Evolutionary conservation across 2,888 invertebrate species (phyloP).

Genomic region (Neelides folsomi): DNA sequence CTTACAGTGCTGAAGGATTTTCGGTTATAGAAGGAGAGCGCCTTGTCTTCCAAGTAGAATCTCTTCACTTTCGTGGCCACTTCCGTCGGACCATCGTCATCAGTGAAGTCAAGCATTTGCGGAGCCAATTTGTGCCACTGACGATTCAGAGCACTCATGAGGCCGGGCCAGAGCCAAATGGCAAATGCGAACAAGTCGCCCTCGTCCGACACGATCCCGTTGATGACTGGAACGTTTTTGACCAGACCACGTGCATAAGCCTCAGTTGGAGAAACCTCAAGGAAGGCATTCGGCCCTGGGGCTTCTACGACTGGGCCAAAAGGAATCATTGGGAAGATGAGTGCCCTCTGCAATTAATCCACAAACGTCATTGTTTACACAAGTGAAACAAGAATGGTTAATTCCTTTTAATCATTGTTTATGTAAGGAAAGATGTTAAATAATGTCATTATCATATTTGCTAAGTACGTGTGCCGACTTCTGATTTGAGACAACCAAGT

Average conservation of each 20-base stretch:
- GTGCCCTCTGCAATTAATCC: neutral
- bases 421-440: no score
- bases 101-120: constrained; percentile 1
- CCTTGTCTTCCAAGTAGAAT: no score
- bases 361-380: no score
- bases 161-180: constrained; percentile 1
- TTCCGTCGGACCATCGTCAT: constrained; percentile 2
- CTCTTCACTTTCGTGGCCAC: neutral
- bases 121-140: neutral
- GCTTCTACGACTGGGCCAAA: constrained; percentile 3
- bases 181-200: constrained; percentile 14
- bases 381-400: no score
- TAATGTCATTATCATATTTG: no score
- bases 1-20: constrained; percentile 10
- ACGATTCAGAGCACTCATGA: constrained; percentile 1
- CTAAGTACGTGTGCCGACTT: no score
- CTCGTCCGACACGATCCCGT: constrained; percentile 16
- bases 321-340: neutral
- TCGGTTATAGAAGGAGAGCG: constrained; percentile 5
- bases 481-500: constrained; percentile 12
- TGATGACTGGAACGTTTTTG: constrained; percentile 14
- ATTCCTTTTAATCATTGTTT: no score
- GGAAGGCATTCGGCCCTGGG: neutral
- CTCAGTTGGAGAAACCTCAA: neutral
- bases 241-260: constrained; percentile 11